A percentile compares a stretch with the other conserved stretches of the same genome.
Evolutionary conservation across 2,797 vertebrate genomes (phyloP).

Genomic region (Acanthurus leucopareius): DNA sequence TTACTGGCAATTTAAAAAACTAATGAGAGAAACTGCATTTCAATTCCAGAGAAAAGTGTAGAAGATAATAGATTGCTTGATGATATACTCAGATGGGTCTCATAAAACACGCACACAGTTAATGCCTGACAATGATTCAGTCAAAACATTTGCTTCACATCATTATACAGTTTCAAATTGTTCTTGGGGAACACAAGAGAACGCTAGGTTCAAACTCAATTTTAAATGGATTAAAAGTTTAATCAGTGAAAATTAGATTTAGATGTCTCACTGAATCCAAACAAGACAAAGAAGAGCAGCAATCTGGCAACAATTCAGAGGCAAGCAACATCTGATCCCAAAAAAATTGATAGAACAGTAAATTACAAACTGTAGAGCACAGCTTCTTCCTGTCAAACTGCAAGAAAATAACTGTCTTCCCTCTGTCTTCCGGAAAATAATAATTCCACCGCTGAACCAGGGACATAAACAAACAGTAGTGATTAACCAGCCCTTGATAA

Average conservation of each 20-base stretch:
- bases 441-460: neutral
- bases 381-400: neutral
- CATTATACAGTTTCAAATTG: slow-evolving; percentile 45
- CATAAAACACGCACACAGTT: slow-evolving; percentile 5
- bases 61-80: slow-evolving; percentile 48
- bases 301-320: neutral
- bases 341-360: neutral
- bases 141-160: slow-evolving; percentile 39
- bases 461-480: neutral
- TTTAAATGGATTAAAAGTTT: slow-evolving; percentile 26
- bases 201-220: slow-evolving; percentile 24
- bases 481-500: neutral
- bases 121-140: slow-evolving; percentile 29
- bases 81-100: slow-evolving; percentile 45
- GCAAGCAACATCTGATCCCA: neutral
- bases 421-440: neutral
- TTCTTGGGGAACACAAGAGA: slow-evolving; percentile 17
- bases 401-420: neutral
- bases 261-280: neutral
- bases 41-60: slow-evolving; percentile 28
- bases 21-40: slow-evolving; percentile 60
- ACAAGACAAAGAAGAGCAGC: neutral
- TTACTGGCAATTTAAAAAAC: slow-evolving; percentile 51
- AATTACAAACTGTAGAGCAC: neutral
- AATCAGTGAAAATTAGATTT: slow-evolving; percentile 11